Evolutionary conservation across 1,140 invertebrate species (phyloP).

Genomic region (Littorina saxatilis): DNA sequence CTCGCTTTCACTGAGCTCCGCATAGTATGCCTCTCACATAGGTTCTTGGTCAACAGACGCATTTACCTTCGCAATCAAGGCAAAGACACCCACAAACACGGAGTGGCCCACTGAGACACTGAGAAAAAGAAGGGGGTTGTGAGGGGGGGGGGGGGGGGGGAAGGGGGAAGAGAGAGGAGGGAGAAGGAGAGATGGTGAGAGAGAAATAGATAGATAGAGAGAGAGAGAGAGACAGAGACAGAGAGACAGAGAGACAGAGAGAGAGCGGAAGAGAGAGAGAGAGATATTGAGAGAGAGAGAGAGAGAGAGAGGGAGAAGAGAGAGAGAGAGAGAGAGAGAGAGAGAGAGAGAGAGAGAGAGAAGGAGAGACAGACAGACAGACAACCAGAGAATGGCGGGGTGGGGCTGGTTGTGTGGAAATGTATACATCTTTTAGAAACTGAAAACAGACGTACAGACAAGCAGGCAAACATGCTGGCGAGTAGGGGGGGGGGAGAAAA

Average conservation of each 20-base stretch:
- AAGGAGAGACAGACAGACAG: not conserved
- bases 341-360: not conserved
- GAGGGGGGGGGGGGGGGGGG: not conserved
- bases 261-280: not conserved
- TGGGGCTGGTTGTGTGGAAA: too few relatives aligned
- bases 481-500: not conserved
- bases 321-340: too few relatives aligned
- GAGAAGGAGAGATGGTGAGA: constrained; percentile 6
- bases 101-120: not conserved
- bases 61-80: not conserved
- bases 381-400: not conserved
- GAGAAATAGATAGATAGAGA: not conserved
- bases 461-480: not conserved
- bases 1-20: too few relatives aligned
- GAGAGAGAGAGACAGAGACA: not conserved
- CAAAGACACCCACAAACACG: not conserved
- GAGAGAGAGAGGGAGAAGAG: not conserved
- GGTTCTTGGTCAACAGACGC: not conserved
- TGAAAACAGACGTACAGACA: not conserved
- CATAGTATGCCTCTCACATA: too few relatives aligned
- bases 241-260: not conserved
- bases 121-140: not conserved
- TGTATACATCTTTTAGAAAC: too few relatives aligned
- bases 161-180: not conserved
- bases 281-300: not conserved